Conservation (phyloP, 2,797 vertebrate species). For the Lepus oiostolus region DNA sequence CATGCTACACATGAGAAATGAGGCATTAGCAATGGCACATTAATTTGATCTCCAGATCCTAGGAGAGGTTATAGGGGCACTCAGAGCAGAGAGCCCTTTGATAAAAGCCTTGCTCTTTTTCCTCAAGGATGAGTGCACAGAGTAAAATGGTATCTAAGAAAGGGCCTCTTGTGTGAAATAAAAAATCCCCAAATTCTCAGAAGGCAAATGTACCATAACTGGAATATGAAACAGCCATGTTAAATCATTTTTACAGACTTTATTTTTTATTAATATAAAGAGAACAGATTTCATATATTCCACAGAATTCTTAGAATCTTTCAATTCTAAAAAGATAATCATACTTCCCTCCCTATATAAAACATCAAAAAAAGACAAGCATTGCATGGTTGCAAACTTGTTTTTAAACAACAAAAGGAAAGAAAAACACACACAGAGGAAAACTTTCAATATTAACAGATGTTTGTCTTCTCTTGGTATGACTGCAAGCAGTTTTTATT, state of each 20-base stretch:
- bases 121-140: neutral
- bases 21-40: neutral
- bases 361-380: neutral
- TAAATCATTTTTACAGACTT: neutral
- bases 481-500: neutral
- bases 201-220: neutral
- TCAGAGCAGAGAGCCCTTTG: neutral
- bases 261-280: neutral
- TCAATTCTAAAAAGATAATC: too few species aligned
- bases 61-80: neutral
- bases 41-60: neutral
- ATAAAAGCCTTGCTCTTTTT: neutral
- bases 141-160: neutral
- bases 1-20: fast-evolving
- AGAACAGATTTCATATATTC: too few species aligned
- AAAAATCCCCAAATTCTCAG: neutral
- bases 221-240: neutral
- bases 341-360: neutral
- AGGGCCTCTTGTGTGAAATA: neutral
- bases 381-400: neutral
- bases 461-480: too few species aligned
- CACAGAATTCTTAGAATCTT: too few species aligned
- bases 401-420: neutral
- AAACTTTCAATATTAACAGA: neutral
- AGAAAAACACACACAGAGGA: too few species aligned